phyloP scores from a whole-genome alignment of 92 coral and sea anemone species.

The Bergia sp. region DNA sequence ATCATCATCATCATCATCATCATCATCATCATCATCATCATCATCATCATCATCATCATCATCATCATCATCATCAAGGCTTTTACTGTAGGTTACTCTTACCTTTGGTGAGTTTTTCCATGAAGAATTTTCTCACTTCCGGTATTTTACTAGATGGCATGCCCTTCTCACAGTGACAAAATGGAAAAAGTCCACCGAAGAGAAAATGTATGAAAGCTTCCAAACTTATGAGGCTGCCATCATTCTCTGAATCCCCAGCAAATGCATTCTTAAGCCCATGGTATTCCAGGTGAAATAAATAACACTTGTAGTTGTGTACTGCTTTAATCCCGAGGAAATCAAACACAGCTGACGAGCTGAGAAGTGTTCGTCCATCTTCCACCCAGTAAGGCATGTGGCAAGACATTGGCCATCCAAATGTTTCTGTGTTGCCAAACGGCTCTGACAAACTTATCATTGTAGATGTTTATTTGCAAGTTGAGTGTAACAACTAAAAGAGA shows the following conservation, averaged over 20 bases:
- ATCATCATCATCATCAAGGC: no score
- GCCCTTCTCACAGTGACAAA: slow-evolving; percentile 37
- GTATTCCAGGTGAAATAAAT: slow-evolving; percentile 42
- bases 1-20: no score
- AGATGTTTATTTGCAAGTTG: not conserved
- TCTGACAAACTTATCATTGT: slow-evolving; percentile 14
- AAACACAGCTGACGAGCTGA: slow-evolving; percentile 42
- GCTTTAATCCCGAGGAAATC: slow-evolving; percentile 17
- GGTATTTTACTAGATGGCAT: slow-evolving; percentile 34
- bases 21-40: no score
- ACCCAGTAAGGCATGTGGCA: slow-evolving; percentile 48
- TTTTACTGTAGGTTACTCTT: not conserved
- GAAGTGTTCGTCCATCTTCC: slow-evolving; percentile 28
- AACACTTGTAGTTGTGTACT: slow-evolving; percentile 33
- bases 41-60: no score
- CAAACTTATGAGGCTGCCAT: slow-evolving; percentile 25
- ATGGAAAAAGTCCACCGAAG: slow-evolving; percentile 38
- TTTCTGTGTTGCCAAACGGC: slow-evolving; percentile 40
- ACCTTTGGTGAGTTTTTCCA: slow-evolving; percentile 41
- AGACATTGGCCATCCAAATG: slow-evolving; percentile 44
- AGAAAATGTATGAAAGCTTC: slow-evolving; percentile 40
- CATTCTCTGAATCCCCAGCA: slow-evolving; percentile 24
- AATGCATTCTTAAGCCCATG: slow-evolving; percentile 44
- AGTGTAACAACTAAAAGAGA: not conserved
- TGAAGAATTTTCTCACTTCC: slow-evolving; percentile 43